A percentile compares a stretch with the other conserved stretches of the same genome.
phyloP scores from a whole-genome alignment of 2,797 vertebrate genomes.

The Iguana delicatissima region DNA sequence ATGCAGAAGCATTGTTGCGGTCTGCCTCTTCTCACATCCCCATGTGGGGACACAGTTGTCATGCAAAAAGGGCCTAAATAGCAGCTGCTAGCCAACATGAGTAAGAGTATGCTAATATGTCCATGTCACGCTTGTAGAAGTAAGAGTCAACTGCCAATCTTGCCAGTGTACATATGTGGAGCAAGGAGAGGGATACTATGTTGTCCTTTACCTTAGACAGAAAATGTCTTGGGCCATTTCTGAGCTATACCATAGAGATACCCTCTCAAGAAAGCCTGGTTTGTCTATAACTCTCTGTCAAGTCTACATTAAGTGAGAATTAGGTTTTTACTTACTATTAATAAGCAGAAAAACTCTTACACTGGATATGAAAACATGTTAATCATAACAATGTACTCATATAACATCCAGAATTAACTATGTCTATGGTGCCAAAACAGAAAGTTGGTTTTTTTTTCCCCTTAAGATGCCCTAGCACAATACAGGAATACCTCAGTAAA shows the following conservation, averaged over 20 bases:
- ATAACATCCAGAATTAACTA: background rate
- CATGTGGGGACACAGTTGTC: too few species aligned
- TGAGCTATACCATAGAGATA: background rate
- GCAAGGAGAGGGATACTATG: background rate
- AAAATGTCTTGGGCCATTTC: background rate
- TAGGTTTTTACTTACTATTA: background rate
- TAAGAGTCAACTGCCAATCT: background rate
- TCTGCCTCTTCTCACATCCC: too few species aligned
- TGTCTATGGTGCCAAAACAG: background rate
- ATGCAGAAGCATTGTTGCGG: too few species aligned
- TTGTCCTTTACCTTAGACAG: background rate
- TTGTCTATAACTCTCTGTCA: background rate
- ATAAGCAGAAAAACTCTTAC: background rate
- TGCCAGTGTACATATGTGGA: background rate
- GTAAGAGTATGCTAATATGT: background rate
- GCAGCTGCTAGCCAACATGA: too few species aligned
- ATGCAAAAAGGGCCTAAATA: too few species aligned
- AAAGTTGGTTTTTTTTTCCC: background rate
- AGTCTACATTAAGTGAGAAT: background rate
- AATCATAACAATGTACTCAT: background rate
- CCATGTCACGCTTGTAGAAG: too few species aligned
- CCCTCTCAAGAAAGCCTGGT: background rate
- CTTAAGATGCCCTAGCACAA: background rate
- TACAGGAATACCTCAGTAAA: too few species aligned
- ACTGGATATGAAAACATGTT: background rate